phyloP scores from a whole-genome alignment of 2,797 vertebrate species.

The Falco novaeseelandiae region DNA sequence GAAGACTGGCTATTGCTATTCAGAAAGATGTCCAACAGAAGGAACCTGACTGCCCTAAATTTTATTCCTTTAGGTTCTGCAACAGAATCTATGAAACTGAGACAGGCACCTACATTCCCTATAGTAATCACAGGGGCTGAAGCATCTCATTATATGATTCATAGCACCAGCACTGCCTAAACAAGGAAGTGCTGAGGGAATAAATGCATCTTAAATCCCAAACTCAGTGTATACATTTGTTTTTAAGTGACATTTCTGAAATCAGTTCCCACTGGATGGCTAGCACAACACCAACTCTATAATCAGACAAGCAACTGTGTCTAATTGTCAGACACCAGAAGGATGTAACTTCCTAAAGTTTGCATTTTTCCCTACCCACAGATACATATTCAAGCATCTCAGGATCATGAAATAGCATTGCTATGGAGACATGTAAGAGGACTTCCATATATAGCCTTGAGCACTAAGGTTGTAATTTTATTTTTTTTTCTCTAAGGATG shows the following conservation, averaged over 20 bases:
- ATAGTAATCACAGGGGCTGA: background rate
- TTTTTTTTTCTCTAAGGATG: background rate
- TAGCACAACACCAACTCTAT: background rate
- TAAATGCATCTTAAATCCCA: background rate
- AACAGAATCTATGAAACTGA: background rate
- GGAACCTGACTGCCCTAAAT: background rate
- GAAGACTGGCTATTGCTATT: background rate
- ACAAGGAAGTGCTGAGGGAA: background rate
- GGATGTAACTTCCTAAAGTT: background rate
- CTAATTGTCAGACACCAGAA: background rate
- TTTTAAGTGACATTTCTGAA: background rate
- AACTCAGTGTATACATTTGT: background rate
- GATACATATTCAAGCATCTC: background rate
- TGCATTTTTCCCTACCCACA: background rate
- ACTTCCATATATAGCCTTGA: constrained; percentile 14
- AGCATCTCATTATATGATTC: background rate
- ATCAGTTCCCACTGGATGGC: background rate
- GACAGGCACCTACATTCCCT: background rate
- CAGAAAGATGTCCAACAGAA: background rate
- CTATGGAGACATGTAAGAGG: background rate
- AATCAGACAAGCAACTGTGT: background rate
- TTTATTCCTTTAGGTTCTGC: background rate
- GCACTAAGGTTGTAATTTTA: background rate
- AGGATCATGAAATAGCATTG: background rate
- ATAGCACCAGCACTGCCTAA: background rate